Evolutionary conservation across 1,140 invertebrate genomes (phyloP).

Genomic region (Bicyclus anynana): DNA sequence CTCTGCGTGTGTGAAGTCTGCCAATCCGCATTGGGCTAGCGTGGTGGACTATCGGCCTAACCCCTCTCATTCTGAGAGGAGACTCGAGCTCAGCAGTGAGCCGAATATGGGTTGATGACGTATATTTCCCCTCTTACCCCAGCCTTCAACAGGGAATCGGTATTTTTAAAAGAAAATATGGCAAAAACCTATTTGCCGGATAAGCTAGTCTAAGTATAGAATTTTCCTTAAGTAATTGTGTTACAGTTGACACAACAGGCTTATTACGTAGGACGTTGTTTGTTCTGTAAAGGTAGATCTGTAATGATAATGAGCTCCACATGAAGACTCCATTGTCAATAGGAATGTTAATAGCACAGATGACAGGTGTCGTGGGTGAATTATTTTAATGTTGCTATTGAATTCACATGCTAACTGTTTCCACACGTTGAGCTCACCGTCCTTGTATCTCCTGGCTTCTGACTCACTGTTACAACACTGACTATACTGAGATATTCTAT

Average conservation of each 20-base stretch:
- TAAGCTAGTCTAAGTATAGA: too few species aligned
- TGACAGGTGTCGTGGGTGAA: conserved; percentile 38
- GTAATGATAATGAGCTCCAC: not conserved
- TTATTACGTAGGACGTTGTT: not conserved
- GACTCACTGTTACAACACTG: conserved; percentile 68
- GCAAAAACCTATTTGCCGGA: too few species aligned
- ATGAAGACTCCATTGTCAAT: not conserved
- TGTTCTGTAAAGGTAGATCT: not conserved
- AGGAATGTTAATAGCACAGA: conserved; percentile 11
- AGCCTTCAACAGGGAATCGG: too few species aligned
- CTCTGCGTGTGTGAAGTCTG: too few species aligned
- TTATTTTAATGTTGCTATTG: conserved; percentile 45
- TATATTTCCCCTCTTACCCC: too few species aligned
- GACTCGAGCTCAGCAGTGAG: too few species aligned
- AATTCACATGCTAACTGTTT: conserved; percentile 58
- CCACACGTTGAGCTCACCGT: conserved; percentile 54
- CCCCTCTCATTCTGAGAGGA: too few species aligned
- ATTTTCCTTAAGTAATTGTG: too few species aligned
- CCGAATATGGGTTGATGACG: too few species aligned
- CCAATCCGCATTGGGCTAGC: too few species aligned
- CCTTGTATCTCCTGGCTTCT: conserved; percentile 59
- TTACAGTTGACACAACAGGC: not conserved
- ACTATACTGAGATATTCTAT: conserved; percentile 18
- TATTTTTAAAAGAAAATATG: too few species aligned
- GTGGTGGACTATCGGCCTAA: too few species aligned